Base-by-base conservation (phyloP, 2,113 vertebrate genomes). In the Picathartes gymnocephalus region DNA sequence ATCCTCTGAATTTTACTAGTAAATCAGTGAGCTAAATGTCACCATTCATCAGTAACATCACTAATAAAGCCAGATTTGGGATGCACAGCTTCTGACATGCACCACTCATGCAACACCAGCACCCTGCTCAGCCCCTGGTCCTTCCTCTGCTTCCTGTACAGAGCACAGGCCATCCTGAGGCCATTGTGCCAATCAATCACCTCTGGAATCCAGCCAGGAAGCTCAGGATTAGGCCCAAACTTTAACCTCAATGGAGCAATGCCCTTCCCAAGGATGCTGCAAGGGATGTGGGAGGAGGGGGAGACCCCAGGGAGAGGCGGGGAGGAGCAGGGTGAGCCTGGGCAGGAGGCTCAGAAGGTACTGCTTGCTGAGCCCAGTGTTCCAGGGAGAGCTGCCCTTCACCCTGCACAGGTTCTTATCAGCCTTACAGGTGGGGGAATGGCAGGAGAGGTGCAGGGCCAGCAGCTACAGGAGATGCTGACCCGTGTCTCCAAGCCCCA, bases 1-100 rank as follows among this genome's bases (percentile, higher is more conserved):
- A 83, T 88, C 81, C 68, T 86, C 60, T 81, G 83, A 70, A 81
- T 85, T 95, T 82, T 71, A 80, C 73, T n/a, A 47, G 60, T n/a
- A 94, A 92, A 91, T 81, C 82, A 74, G 80, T 30, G 69, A 76
- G 60, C 42, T 76, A 93, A 96, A 92, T 68, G 83, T 65, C 86
- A 74, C 73, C 78, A 18, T 71, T 96, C 78, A 79, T 88, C 88
- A 86, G 92, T 31, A 95, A 27, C 51, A 76, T 82, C 83, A 27
- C 62, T 89, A 80, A 84, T 37, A 60, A 81, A 78, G 72, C 61
- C 85, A 93, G 77, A 80, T 21, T 69, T 84, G 81, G 92, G 90
- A 93, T 60, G 68, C 48, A 62, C 31, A 47, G 68, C 74, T 54
- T 25, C 79, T 14, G 50, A 39, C 70, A 15, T 4, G 56, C 7